Evolutionary conservation across 2,888 invertebrate genomes (phyloP).

Genomic region (Caenorhabditis panamensis): DNA sequence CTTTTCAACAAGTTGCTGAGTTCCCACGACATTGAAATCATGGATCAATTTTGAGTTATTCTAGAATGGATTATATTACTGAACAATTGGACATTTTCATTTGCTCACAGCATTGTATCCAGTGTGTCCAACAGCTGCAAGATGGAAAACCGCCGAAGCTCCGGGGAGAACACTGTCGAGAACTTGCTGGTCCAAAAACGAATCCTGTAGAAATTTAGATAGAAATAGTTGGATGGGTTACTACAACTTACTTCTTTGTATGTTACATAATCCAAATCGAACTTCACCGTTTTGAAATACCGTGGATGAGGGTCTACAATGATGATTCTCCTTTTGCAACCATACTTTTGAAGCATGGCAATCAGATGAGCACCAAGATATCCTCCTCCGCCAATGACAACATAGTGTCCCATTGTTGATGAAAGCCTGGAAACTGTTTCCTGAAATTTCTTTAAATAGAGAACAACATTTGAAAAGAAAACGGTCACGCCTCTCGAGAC

Average conservation of each 20-base stretch:
- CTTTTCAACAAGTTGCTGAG: slow-evolving; percentile 11
- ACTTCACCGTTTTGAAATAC: not conserved
- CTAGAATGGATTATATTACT: slow-evolving; percentile 1
- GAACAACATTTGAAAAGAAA: not conserved
- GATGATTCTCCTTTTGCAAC: not conserved
- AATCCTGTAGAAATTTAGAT: too few relatives aligned
- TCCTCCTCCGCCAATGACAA: slow-evolving; percentile 41
- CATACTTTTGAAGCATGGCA: slow-evolving; percentile 23
- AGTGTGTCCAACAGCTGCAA: slow-evolving; percentile 50
- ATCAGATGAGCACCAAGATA: slow-evolving; percentile 32
- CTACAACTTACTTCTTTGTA: slow-evolving; percentile 16
- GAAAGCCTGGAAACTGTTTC: not conserved
- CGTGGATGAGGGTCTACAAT: slow-evolving; percentile 19
- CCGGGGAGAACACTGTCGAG: slow-evolving; percentile 27
- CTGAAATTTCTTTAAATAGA: not conserved
- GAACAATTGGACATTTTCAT: not conserved
- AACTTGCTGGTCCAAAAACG: slow-evolving; percentile 22
- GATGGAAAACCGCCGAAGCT: slow-evolving; percentile 41
- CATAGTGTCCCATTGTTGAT: slow-evolving; percentile 12
- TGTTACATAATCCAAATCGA: not conserved
- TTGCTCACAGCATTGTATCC: slow-evolving; percentile 20
- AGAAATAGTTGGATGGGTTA: too few relatives aligned
- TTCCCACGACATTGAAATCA: slow-evolving; percentile 34
- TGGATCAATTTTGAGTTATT: not conserved
- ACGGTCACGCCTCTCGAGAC: slow-evolving; percentile 25